Conservation (phyloP, 2,797 vertebrate species). For the Varecia variegata region DNA sequence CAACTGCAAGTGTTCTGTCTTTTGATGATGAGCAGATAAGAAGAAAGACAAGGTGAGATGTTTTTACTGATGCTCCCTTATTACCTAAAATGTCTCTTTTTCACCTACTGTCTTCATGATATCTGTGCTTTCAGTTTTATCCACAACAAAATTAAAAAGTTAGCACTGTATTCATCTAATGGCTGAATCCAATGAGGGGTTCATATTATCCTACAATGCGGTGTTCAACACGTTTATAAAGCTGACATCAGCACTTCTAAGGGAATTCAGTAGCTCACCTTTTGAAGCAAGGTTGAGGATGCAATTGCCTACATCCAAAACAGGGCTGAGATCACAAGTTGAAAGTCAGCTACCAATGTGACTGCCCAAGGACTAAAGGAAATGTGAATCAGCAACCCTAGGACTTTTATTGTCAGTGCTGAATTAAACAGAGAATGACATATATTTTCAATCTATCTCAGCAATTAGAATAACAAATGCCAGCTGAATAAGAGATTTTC, state of each 20-base stretch:
- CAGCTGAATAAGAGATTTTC: not conserved
- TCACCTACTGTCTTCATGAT: not conserved
- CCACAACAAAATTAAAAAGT: not conserved
- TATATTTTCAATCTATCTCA: not conserved
- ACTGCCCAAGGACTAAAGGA: conserved; percentile 85
- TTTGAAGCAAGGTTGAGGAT: conserved; percentile 80
- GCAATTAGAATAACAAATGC: conserved; percentile 20
- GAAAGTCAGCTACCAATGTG: conserved; percentile 85
- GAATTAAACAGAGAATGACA: not conserved
- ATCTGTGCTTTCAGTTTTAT: not conserved
- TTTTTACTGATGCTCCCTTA: not conserved
- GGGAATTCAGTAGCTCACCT: conserved; percentile 73
- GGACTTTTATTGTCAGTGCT: not conserved
- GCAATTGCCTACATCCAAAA: conserved; percentile 85
- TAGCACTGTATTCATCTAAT: not conserved
- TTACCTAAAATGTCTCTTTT: not conserved
- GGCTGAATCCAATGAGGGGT: not conserved
- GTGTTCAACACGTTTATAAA: not conserved
- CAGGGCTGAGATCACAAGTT: conserved; percentile 87
- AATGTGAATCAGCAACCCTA: not conserved
- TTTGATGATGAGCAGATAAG: not conserved
- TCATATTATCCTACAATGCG: not conserved
- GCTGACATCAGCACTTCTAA: not conserved
- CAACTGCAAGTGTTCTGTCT: not conserved
- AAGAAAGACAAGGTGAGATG: not conserved